Evolutionary conservation across 2,113 vertebrate species (phyloP).

Genomic region (Osmerus mordax): DNA sequence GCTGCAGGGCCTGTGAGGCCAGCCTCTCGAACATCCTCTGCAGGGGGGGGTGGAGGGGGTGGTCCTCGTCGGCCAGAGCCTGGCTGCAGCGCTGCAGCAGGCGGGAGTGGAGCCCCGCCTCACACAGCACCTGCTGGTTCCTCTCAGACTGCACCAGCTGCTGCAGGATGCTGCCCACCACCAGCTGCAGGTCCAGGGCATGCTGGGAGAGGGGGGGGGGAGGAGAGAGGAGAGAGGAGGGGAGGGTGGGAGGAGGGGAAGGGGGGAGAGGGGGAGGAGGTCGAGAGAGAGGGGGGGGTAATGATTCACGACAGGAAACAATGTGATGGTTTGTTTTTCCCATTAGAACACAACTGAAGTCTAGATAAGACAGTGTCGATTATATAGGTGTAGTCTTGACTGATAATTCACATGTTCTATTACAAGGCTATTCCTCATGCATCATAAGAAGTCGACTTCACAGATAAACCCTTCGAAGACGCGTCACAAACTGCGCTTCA

Average conservation of each 20-base stretch:
- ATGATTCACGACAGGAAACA: too few relatives aligned
- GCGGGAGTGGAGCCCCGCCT: slow-evolving; percentile 87
- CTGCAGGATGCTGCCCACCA: slow-evolving; percentile 91
- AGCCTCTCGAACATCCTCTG: slow-evolving; percentile 97
- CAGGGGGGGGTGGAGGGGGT: slow-evolving; percentile 88
- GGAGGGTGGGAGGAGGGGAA: too few relatives aligned
- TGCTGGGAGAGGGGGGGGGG: slow-evolving; percentile 69
- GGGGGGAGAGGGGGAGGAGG: too few relatives aligned
- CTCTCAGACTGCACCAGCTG: slow-evolving; percentile 90
- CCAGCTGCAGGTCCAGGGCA: slow-evolving; percentile 91
- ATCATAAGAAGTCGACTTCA: neutral
- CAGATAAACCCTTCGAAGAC: too few relatives aligned
- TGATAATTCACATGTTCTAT: too few relatives aligned
- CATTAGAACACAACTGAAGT: too few relatives aligned
- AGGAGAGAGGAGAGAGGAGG: too few relatives aligned
- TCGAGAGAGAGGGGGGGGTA: neutral
- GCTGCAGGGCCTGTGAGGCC: slow-evolving; percentile 93
- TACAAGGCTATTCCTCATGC: too few relatives aligned
- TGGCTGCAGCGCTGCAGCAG: slow-evolving; percentile 89
- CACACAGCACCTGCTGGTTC: slow-evolving; percentile 96
- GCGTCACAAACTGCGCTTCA: too few relatives aligned
- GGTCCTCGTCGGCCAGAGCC: slow-evolving; percentile 92
- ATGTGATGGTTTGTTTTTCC: too few relatives aligned
- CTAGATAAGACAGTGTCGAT: too few relatives aligned
- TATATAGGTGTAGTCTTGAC: too few relatives aligned